These are phyloP conservation scores for Varanus komodoensis DNA, from an alignment of 2,113 vertebrate genomes.

Conservation along the genomic window DNA sequence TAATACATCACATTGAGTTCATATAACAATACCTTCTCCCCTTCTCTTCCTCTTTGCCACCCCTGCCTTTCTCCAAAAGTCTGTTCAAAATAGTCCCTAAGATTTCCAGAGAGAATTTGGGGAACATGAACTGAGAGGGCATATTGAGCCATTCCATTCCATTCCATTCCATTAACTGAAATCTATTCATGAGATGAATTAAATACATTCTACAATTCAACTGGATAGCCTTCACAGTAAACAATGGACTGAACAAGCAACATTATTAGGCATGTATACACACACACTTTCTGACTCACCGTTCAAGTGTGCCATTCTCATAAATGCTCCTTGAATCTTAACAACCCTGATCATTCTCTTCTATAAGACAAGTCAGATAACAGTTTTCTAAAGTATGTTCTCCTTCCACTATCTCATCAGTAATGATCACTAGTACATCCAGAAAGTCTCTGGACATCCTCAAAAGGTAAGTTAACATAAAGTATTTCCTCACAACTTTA, in stretches of 20 bases:
- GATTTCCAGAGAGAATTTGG: no score
- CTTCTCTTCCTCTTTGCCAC: no score
- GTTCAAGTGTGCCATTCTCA: not conserved
- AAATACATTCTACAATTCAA: no score
- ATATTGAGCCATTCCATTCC: no score
- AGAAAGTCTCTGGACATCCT: not conserved
- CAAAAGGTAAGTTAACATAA: not conserved
- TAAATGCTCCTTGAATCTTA: not conserved
- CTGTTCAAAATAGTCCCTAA: no score
- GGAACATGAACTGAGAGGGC: no score
- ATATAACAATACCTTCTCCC: no score
- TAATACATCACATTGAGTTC: no score
- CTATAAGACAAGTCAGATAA: not conserved
- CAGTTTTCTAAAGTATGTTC: not conserved
- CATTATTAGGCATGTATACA: not conserved
- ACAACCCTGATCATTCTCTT: no score
- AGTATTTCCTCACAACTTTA: not conserved
- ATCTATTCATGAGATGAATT: no score
- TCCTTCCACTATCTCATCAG: not conserved
- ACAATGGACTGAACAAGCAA: not conserved
- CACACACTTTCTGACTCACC: not conserved
- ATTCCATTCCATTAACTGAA: no score
- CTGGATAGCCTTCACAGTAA: not conserved
- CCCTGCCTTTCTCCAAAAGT: no score
- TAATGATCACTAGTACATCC: not conserved